Evolutionary conservation across 2,888 invertebrate species (phyloP).

Genomic region (Phyllotreta striolata): DNA sequence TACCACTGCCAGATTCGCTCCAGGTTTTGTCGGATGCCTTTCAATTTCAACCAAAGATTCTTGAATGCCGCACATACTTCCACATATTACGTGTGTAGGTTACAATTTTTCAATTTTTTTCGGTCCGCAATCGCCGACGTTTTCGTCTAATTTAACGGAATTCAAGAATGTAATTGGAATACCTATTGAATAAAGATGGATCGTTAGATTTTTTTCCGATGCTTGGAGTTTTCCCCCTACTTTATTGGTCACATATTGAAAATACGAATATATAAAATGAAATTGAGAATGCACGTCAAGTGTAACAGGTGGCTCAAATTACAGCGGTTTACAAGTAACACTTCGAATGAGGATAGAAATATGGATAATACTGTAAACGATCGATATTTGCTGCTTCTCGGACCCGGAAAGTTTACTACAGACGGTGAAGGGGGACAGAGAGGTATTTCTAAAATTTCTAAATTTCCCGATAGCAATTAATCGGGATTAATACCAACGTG

Average conservation of each 20-base stretch:
- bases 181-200: too few species aligned
- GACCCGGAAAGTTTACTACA: not conserved
- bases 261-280: constrained; percentile 49
- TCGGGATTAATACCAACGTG: too few species aligned
- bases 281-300: constrained; percentile 48
- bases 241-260: constrained; percentile 38
- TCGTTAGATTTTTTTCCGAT: not conserved
- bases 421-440: not conserved
- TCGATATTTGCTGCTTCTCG: constrained; percentile 10
- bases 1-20: constrained; percentile 41
- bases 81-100: constrained; percentile 15
- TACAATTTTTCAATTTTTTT: constrained; percentile 1
- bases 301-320: constrained; percentile 60
- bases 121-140: too few species aligned
- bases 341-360: constrained; percentile 50
- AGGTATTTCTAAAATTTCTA: not conserved
- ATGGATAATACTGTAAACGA: constrained; percentile 49
- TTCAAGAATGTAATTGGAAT: too few species aligned
- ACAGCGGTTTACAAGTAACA: constrained; percentile 58
- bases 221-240: constrained; percentile 2
- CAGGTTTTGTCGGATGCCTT: constrained; percentile 32
- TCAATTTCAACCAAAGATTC: constrained; percentile 27
- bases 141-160: too few species aligned
- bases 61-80: constrained; percentile 22
- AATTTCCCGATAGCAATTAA: too few species aligned